These are phyloP conservation scores for Xyrichtys novacula DNA, from an alignment of 2,797 vertebrate genomes.

Conservation along the genomic window DNA sequence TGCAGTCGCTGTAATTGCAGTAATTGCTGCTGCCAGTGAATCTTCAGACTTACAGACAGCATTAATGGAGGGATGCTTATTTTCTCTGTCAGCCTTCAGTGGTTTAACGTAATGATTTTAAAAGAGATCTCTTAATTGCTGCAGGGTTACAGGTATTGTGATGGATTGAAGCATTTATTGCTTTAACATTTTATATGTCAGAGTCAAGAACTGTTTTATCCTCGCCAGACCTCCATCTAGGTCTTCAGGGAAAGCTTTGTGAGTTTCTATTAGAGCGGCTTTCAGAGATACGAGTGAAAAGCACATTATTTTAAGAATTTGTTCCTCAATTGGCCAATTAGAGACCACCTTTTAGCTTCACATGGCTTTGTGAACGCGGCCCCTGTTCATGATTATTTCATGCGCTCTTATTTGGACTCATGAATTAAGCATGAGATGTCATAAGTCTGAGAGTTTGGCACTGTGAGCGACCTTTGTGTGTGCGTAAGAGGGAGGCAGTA, in stretches of 20 bases:
- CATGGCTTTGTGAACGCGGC: conserved; percentile 58
- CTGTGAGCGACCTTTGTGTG: conserved; percentile 50
- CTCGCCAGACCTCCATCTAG: conserved; percentile 7
- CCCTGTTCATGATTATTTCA: conserved; percentile 76
- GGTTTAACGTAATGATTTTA: conserved; percentile 39
- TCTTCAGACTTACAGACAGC: conserved; percentile 16
- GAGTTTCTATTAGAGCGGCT: conserved; percentile 55
- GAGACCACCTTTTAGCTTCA: conserved; percentile 63
- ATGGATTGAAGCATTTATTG: conserved; percentile 50
- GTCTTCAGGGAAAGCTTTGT: conserved; percentile 30
- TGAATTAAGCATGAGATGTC: conserved; percentile 71
- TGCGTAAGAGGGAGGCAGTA: neutral
- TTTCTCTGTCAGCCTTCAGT: conserved; percentile 12
- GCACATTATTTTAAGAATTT: conserved; percentile 60
- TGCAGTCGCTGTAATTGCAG: conserved; percentile 9
- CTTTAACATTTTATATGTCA: conserved; percentile 38
- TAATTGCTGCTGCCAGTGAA: conserved; percentile 29
- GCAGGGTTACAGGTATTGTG: conserved; percentile 21
- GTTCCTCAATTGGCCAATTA: conserved; percentile 73
- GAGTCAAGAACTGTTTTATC: conserved; percentile 40
- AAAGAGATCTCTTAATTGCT: conserved; percentile 30
- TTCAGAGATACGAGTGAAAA: conserved; percentile 65
- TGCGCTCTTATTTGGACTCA: conserved; percentile 74
- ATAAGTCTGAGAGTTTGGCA: conserved; percentile 62
- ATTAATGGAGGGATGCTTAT: conserved; percentile 3